A percentile compares a stretch with the other conserved stretches of the same genome.
Evolutionary conservation across 2,888 invertebrate genomes (phyloP).

Genomic region (Baccha elongata): DNA sequence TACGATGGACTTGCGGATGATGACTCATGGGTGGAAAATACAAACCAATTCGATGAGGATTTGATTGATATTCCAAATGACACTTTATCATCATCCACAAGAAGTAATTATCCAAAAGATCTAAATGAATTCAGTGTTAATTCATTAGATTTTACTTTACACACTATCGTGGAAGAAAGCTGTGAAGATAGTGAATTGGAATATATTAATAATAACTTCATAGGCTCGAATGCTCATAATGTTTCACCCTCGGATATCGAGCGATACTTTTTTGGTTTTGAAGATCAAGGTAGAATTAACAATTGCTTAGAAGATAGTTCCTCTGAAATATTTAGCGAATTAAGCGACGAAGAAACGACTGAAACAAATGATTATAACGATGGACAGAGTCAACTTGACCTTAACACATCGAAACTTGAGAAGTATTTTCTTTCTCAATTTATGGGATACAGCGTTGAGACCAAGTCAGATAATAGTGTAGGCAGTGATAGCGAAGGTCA

Average conservation of each 20-base stretch:
- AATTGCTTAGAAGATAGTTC: conserved; percentile 84
- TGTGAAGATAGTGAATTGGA: conserved; percentile 96
- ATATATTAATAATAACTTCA: conserved; percentile 70
- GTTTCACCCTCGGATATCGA: conserved; percentile 92
- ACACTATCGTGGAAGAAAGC: conserved; percentile 96
- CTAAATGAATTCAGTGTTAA: conserved; percentile 91
- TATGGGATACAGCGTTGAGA: conserved; percentile 89
- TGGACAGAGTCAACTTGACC: conserved; percentile 86
- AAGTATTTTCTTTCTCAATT: conserved; percentile 95
- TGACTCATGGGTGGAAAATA: conserved; percentile 95
- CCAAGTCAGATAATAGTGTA: conserved; percentile 90
- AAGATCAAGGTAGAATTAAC: conserved; percentile 85
- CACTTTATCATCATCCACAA: conserved; percentile 79
- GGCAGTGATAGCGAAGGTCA: conserved; percentile 95
- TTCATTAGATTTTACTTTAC: conserved; percentile 92
- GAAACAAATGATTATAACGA: conserved; percentile 77
- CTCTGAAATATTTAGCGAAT: conserved; percentile 93
- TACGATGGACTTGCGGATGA: conserved; percentile 95
- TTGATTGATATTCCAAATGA: conserved; percentile 83
- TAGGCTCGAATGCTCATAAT: conserved; percentile 66
- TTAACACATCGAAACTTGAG: conserved; percentile 92
- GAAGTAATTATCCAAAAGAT: conserved; percentile 86
- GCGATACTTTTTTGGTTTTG: conserved; percentile 94
- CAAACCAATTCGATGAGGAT: conserved; percentile 90
- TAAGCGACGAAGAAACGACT: conserved; percentile 91